phyloP scores from a whole-genome alignment of 23 tunicate genomes.

The Ascidia mentula region DNA sequence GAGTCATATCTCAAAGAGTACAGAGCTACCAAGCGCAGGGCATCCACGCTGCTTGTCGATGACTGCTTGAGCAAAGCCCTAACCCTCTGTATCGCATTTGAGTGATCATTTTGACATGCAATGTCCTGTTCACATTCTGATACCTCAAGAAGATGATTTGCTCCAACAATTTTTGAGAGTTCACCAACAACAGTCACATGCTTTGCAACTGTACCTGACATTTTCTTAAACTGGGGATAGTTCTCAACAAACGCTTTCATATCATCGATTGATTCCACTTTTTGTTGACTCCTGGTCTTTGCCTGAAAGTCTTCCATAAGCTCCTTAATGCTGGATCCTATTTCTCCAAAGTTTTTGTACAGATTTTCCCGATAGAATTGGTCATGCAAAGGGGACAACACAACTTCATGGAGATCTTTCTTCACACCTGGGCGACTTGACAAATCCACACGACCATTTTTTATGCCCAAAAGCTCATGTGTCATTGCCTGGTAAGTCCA shows the following conservation, averaged over 20 bases:
- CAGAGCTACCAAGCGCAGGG: constrained; percentile 76
- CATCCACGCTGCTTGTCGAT: constrained; percentile 51
- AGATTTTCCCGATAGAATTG: constrained; percentile 87
- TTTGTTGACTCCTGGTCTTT: constrained; percentile 80
- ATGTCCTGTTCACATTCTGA: constrained; percentile 98
- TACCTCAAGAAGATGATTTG: constrained; percentile 67
- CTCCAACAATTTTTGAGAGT: constrained; percentile 66
- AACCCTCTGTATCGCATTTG: constrained; percentile 58
- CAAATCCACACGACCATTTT: constrained; percentile 84
- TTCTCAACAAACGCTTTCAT: constrained; percentile 99
- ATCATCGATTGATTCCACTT: constrained; percentile 94
- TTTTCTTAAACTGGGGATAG: constrained; percentile 97
- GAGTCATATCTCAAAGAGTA: constrained; percentile 73
- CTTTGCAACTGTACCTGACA: constrained; percentile 98
- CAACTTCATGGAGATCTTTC: constrained; percentile 66
- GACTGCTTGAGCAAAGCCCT: constrained; percentile 41
- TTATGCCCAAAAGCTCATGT: constrained; percentile 88
- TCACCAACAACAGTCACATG: constrained; percentile 98
- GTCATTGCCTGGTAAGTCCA: constrained; percentile 99
- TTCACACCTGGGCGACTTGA: constrained; percentile 55
- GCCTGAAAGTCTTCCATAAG: constrained; percentile 93
- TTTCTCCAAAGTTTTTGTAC: constrained; percentile 97
- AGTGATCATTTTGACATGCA: constrained; percentile 68
- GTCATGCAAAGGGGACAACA: constrained; percentile 78
- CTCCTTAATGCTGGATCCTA: constrained; percentile 91